Conservation (phyloP, 2,888 invertebrate species). For the Lycaena phlaeas region DNA sequence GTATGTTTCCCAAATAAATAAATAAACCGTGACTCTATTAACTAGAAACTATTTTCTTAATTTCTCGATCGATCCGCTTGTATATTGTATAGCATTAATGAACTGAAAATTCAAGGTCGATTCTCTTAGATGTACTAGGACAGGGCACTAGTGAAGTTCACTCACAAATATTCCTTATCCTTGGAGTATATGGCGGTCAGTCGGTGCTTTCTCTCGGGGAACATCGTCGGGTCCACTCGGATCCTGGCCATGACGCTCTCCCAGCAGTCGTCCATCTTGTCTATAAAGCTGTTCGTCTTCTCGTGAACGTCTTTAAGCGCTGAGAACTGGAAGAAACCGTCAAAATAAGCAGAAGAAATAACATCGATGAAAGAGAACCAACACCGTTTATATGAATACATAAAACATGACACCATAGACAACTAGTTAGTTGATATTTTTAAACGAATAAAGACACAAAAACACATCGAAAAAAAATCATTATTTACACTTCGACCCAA, state of each 20-base stretch:
- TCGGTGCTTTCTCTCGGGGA: constrained; percentile 84
- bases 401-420: background rate
- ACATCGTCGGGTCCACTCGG: constrained; percentile 78
- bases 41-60: too few relatives aligned
- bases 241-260: constrained; percentile 71
- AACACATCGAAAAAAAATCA: too few relatives aligned
- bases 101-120: too few relatives aligned
- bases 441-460: too few relatives aligned
- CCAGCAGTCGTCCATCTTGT: constrained; percentile 71
- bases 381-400: background rate
- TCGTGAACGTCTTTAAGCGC: constrained; percentile 76
- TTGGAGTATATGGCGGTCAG: constrained; percentile 92
- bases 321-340: constrained; percentile 59
- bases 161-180: constrained; percentile 94
- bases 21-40: too few relatives aligned
- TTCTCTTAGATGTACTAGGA: too few relatives aligned
- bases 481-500: too few relatives aligned
- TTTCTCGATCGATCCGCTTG: too few relatives aligned
- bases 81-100: too few relatives aligned
- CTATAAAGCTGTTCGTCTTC: constrained; percentile 73
- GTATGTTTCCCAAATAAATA: too few relatives aligned
- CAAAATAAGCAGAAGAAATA: background rate
- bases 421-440: background rate
- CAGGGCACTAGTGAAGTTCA: too few relatives aligned
- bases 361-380: too few relatives aligned